Base-by-base conservation (phyloP, 92 coral and sea anemone species). In the Phenganax subtilis region DNA sequence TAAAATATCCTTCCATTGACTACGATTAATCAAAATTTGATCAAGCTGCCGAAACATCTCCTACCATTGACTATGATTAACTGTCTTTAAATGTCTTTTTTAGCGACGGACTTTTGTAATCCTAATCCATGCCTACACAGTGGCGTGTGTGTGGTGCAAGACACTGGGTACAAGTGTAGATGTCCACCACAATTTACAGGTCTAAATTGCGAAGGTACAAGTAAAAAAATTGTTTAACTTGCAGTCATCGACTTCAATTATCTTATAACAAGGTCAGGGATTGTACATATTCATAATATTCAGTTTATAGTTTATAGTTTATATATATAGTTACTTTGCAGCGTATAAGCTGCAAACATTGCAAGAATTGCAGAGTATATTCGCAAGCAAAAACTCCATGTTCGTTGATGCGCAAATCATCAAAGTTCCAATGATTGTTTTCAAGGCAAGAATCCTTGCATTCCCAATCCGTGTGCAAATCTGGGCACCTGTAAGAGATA, bases 41-140 rank as follows among this genome's bases (percentile, higher is more conserved):
- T 37, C 47, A 37, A 37, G 47, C 47, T 37, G 47, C 47, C 5
- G 5, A 37, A 37, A 37, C 47, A 37, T 37, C 47, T 37, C 47
- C 25, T 61, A 8, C n/a, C 67, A 15, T 6, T 61, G 14, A 61
- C 8, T 61, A 61, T 61, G 1, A 3, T 0, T 7, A 61, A 25
- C 25, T 17, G 17, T 61, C 28, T 7, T 15, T 61, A 7, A 12
- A 15, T 61, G 6, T 25, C 53, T 37, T 61, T 25, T 79, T 14
- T 78, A 92, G 98, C 80, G 58, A 87, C 85, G 55, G 88, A 94
- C 65, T 89, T 84, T 57, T 94, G 98, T 72, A 90, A 85, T 14
- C 98, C 98, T 7, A 94, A 94, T 61, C 98, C 98, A 20, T 94
- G 98, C 81, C 89, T 81, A 79, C 88, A 90, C 51, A 91, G 87